phyloP scores from a whole-genome alignment of 1,140 invertebrate species.

The Cryptotermes secundus region DNA sequence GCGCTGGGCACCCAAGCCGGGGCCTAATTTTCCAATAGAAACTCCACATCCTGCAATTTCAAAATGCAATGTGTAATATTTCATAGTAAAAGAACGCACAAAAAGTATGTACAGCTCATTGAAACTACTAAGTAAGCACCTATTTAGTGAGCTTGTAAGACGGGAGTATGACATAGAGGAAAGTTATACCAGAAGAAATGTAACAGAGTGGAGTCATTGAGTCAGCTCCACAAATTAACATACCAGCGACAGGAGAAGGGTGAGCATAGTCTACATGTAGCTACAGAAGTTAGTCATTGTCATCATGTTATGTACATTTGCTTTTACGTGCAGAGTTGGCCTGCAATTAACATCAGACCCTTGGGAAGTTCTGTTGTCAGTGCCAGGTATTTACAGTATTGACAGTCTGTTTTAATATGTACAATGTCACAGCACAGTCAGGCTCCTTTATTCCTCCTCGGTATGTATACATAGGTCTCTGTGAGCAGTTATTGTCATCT shows the following conservation, averaged over 20 bases:
- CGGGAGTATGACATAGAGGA: not conserved
- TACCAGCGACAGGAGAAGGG: not conserved
- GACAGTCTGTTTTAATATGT: not conserved
- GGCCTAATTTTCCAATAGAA: constrained; percentile 63
- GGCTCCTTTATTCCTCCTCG: too few relatives aligned
- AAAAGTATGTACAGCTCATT: not conserved
- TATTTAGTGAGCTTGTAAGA: not conserved
- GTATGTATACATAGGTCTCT: too few relatives aligned
- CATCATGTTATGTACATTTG: not conserved
- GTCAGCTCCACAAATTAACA: not conserved
- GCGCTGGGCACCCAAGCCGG: constrained; percentile 72
- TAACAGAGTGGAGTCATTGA: too few relatives aligned
- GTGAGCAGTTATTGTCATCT: too few relatives aligned
- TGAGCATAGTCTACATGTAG: not conserved
- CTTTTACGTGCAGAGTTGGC: not conserved
- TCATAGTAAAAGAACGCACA: not conserved
- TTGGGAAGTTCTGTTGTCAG: too few relatives aligned
- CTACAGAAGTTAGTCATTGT: not conserved
- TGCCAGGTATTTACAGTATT: not conserved
- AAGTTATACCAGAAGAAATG: not conserved
- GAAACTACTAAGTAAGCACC: not conserved
- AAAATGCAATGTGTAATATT: not conserved
- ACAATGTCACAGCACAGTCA: not conserved
- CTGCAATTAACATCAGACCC: too few relatives aligned
- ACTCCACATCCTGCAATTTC: constrained; percentile 75